Conservation (phyloP, 2,113 vertebrate genomes). For the Prinia subflava region DNA sequence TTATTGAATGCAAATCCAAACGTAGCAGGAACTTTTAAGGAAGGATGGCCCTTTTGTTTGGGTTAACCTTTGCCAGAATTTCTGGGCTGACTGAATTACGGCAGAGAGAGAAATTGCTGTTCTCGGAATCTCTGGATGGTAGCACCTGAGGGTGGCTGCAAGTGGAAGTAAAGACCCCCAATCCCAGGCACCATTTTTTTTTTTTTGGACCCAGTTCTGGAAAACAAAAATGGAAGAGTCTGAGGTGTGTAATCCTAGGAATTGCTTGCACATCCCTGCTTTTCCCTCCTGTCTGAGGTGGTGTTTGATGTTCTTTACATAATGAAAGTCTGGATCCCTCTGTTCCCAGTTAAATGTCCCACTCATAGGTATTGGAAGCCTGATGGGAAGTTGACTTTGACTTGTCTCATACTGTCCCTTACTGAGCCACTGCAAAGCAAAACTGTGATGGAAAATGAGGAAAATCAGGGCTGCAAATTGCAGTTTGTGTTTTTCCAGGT, state of each 20-base stretch:
- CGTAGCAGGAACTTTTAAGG: background rate
- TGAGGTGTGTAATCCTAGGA: background rate
- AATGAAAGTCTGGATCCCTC: background rate
- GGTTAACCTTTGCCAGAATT: background rate
- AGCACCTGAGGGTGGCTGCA: background rate
- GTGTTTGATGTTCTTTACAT: background rate
- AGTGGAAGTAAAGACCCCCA: background rate
- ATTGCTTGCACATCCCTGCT: background rate
- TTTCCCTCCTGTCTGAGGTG: background rate
- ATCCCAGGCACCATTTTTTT: background rate
- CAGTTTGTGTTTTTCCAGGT: background rate
- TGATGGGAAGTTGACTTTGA: background rate
- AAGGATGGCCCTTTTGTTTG: background rate
- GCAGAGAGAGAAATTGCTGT: background rate
- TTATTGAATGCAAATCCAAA: background rate
- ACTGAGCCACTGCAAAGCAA: background rate
- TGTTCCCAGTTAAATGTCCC: background rate
- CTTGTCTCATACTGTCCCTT: background rate
- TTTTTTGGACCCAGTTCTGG: background rate
- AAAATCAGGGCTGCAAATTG: background rate
- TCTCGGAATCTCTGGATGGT: background rate
- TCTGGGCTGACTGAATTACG: background rate
- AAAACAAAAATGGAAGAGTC: background rate
- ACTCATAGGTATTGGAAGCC: fast-evolving
- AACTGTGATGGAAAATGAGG: background rate